Evolutionary conservation across 2,888 invertebrate genomes (phyloP).

Genomic region (Formica aserva): DNA sequence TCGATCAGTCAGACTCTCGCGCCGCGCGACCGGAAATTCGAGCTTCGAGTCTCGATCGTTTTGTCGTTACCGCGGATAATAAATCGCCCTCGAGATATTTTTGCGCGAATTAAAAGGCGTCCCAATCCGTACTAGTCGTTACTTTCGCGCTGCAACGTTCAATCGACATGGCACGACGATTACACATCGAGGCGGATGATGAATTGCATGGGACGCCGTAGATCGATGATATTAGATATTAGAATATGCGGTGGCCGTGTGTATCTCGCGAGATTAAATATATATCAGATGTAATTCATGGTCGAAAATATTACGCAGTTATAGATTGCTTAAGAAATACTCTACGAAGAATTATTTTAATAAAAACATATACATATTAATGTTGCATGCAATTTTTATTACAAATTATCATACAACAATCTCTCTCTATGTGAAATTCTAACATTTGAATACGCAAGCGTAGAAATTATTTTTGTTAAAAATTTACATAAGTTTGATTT

Average conservation of each 20-base stretch:
- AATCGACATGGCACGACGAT: conserved; percentile 14
- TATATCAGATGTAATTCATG: not conserved
- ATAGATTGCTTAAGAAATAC: not conserved
- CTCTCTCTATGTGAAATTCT: not conserved
- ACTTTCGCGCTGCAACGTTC: not conserved
- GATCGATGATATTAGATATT: conserved; percentile 12
- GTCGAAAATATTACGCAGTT: not conserved
- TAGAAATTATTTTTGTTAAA: not conserved
- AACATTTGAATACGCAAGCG: not conserved
- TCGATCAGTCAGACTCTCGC: not conserved
- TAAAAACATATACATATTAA: not conserved
- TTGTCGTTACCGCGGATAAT: conserved; percentile 17
- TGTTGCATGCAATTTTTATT: not conserved
- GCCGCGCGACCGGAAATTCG: conserved; percentile 28
- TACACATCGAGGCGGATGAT: conserved; percentile 2
- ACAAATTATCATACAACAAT: not conserved
- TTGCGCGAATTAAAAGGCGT: conserved; percentile 18
- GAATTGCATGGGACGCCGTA: not conserved
- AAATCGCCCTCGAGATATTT: conserved; percentile 15
- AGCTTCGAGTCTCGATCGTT: conserved; percentile 27
- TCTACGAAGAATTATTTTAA: not conserved
- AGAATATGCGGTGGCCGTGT: not conserved
- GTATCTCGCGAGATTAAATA: not conserved
- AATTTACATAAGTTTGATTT: not conserved
- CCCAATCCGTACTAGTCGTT: not conserved